These are phyloP conservation scores for Macroteleia sp. DNA, from an alignment of 2,888 invertebrate genomes.

Conservation along the genomic window DNA sequence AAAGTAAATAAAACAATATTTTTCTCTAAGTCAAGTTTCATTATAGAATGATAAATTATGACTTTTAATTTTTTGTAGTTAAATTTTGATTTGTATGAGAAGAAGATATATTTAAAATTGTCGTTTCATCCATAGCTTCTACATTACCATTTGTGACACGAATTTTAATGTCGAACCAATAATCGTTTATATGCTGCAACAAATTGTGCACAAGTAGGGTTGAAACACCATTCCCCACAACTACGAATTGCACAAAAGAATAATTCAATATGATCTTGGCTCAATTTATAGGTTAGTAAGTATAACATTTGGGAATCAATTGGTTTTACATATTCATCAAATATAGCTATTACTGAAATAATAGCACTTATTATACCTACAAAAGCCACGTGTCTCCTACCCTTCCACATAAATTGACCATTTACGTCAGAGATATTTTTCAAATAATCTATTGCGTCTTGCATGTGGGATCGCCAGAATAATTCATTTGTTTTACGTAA, in stretches of 20 bases:
- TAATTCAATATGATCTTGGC: slow-evolving; percentile 53
- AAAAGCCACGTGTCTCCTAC: slow-evolving; percentile 21
- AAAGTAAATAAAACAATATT: no score
- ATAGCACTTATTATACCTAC: slow-evolving; percentile 18
- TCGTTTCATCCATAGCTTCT: slow-evolving; percentile 19
- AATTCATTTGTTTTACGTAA: slow-evolving; percentile 15
- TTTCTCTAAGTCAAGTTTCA: no score
- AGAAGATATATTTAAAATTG: slow-evolving; percentile 12
- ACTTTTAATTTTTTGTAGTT: no score
- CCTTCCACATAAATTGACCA: slow-evolving; percentile 2
- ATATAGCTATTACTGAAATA: slow-evolving; percentile 18
- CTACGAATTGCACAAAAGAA: slow-evolving; percentile 44
- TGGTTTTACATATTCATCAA: slow-evolving; percentile 35
- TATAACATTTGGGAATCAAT: slow-evolving; percentile 7
- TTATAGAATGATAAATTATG: no score
- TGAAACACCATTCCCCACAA: slow-evolving; percentile 48
- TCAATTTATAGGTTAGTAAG: slow-evolving; percentile 28
- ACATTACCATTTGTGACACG: slow-evolving; percentile 15
- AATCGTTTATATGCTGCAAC: slow-evolving; percentile 28
- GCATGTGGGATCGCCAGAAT: slow-evolving; percentile 9
- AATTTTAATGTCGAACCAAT: slow-evolving; percentile 33
- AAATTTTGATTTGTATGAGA: neutral
- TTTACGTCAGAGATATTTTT: neutral
- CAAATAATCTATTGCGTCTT: slow-evolving; percentile 10
- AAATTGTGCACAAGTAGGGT: slow-evolving; percentile 32